A percentile compares a stretch with the other conserved stretches of the same genome.
These are phyloP conservation scores for Anoncus sp. DNA, from an alignment of 2,888 invertebrate genomes.

Conservation along the genomic window DNA sequence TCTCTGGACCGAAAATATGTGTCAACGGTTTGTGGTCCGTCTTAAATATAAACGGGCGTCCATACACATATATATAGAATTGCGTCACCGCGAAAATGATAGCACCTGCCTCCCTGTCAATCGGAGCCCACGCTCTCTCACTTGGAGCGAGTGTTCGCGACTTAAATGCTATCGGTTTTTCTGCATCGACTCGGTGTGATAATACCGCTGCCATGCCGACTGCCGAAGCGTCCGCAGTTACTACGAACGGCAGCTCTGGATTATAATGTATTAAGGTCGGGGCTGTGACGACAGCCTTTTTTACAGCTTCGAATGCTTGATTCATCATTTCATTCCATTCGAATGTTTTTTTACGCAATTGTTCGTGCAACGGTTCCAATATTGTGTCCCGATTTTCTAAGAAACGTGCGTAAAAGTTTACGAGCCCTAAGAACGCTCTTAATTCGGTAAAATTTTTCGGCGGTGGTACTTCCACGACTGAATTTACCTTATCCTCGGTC, in stretches of 20 bases:
- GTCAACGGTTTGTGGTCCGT: conserved; percentile 51
- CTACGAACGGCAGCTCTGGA: not conserved
- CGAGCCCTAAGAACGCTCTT: conserved; percentile 2
- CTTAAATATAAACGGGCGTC: conserved; percentile 32
- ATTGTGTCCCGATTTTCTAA: conserved; percentile 2
- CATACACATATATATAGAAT: conserved; percentile 26
- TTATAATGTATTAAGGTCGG: not conserved
- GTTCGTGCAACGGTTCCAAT: conserved; percentile 1
- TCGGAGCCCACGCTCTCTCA: conserved; percentile 22
- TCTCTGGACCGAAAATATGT: conserved; percentile 33
- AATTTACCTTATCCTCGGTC: conserved; percentile 40
- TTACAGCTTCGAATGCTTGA: not conserved
- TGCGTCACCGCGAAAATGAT: conserved; percentile 21
- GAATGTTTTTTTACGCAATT: conserved; percentile 4
- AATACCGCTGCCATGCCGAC: not conserved
- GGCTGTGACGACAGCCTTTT: conserved; percentile 1
- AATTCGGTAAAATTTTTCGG: not conserved
- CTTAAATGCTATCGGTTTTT: conserved; percentile 34
- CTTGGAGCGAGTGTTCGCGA: conserved; percentile 23
- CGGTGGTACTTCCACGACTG: conserved; percentile 44
- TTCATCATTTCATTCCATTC: not conserved
- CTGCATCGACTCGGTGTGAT: conserved; percentile 1
- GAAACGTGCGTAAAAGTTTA: conserved; percentile 3
- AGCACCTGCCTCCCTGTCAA: conserved; percentile 32
- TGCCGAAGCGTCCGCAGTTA: not conserved